Evolutionary conservation across 37 sponge, comb jelly and placozoan genomes (phyloP).

Genomic region (Dysidea cf. avara): DNA sequence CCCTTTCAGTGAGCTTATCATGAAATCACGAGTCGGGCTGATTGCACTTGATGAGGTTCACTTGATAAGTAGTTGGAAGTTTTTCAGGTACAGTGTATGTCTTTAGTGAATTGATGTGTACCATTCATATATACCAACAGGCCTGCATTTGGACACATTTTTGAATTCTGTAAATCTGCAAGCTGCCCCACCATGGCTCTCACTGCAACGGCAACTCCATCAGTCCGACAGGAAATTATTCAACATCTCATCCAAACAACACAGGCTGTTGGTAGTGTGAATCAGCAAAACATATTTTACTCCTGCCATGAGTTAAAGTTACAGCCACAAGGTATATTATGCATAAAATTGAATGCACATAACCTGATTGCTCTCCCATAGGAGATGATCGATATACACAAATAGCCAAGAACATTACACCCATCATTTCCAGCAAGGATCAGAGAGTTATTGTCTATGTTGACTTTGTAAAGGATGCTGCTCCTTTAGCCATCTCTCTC

Average conservation of each 20-base stretch:
- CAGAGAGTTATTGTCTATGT: constrained; percentile 20
- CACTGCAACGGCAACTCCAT: constrained; percentile 41
- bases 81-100: constrained; percentile 16
- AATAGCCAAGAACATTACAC: not conserved
- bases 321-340: too few species aligned
- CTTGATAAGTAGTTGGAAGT: constrained; percentile 15
- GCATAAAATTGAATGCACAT: not conserved
- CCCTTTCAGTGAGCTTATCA: not conserved
- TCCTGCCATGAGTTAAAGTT: too few species aligned
- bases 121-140: not conserved
- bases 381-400: constrained; percentile 2
- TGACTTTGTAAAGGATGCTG: constrained; percentile 34
- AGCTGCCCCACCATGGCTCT: constrained; percentile 40
- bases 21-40: not conserved
- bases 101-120: not conserved
- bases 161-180: too few species aligned
- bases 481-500: constrained; percentile 7
- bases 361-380: too few species aligned
- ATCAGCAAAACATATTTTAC: not conserved
- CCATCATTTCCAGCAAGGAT: too few species aligned
- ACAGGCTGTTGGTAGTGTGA: not conserved
- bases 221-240: not conserved
- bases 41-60: constrained; percentile 54
- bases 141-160: constrained; percentile 7
- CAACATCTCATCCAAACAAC: not conserved